Base-by-base conservation (phyloP, 2,113 vertebrate species). In the Euleptes europaea region DNA sequence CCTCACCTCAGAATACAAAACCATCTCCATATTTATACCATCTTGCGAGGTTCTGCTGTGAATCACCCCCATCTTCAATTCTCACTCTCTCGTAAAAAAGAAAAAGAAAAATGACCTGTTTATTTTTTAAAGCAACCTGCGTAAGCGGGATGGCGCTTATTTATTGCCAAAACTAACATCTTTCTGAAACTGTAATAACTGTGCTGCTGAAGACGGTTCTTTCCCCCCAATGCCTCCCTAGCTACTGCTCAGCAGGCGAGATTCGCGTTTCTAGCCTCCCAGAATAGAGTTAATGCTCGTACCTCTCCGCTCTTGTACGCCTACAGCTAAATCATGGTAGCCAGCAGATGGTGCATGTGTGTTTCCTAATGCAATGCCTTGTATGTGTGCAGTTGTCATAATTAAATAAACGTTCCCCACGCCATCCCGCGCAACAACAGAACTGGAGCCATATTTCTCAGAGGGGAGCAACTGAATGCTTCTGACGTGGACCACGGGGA, bases 291-390 rank as follows among this genome's bases (percentile, higher is more conserved):
- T 94, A 95, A 93, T 90, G 86, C 88, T 94, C 90, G 42, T 1
- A 92, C 90, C 84, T 44, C 86, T 93, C 82, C 57, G 88, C 83
- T 95, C 84, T 84, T 75, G 78, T 65, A 78, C 71, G 78, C 91
- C 94, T 88, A 92, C 92, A 92, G 93, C 94, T 93, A 92, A 94
- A 94, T 92, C 84, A 57, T 88, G 90, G 91, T 90, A 88, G 70
- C 92, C 91, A 95, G 94, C 95, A 96, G 95, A 95, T 95, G 95
- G 95, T 87, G 88, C 90, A 82, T 88, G 90, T 94, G 92, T 83
- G 75, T 90, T 93, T 94, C 89, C 92, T 94, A 91, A 94, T 94
- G 93, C 86, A 94, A 49, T 87, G 91, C 80, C 88, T 92, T 90
- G 87, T 91, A 80, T 92, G 82, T 87, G 91, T 94, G 91, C 85